Evolutionary conservation across 2,888 invertebrate genomes (phyloP), one percentile per base, ranked within the genome.

Genomic region (Drosophila ustulata): DNA sequence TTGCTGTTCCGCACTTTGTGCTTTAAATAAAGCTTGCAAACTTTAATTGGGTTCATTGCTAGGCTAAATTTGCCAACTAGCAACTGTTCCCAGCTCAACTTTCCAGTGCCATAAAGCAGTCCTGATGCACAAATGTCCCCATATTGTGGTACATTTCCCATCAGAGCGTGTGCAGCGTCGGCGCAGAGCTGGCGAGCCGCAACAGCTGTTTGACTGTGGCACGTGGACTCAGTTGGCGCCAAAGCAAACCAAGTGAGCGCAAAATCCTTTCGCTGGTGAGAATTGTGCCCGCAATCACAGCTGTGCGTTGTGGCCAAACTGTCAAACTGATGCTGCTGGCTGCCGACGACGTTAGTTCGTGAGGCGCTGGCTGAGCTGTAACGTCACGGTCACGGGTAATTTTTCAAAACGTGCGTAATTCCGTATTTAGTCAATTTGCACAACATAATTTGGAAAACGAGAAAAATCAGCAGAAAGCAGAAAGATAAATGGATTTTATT

Each of bases 311-410:
- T 65, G 18, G 18, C 1, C 79, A 77, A 81, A 69, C 61, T 18
- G 75, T 77, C 73, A 80, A 82, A 79, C 77, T 71, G 86, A 83
- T 86, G 83, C 86, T 83, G 82, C 55, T 62, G 47, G 53, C 63
- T 49, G 56, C 57, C 53, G 57, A 57, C 50, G 61, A 23, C 59
- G 80, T 89, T 83, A 90, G 90, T 90, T 82, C 79, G 85, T 80
- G 77, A 89, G 85, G 87, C 89, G 84, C 83, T 84, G 80, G 81
- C 88, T 78, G 72, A 79, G 79, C 77, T 72, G 81, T 72, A 77
- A 82, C 86, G 82, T 76, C 78, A 74, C 80, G 69, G 76, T 65
- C 58, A 46, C 75, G 75, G 70, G 46, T 51, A 62, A 59, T 58
- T 59, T 53, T 67, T 6, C 32, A 18, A 18, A 45, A 7, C 13